These are phyloP conservation scores for Cerceris ruficornis DNA, from an alignment of 2,888 invertebrate genomes.

Conservation along the genomic window DNA sequence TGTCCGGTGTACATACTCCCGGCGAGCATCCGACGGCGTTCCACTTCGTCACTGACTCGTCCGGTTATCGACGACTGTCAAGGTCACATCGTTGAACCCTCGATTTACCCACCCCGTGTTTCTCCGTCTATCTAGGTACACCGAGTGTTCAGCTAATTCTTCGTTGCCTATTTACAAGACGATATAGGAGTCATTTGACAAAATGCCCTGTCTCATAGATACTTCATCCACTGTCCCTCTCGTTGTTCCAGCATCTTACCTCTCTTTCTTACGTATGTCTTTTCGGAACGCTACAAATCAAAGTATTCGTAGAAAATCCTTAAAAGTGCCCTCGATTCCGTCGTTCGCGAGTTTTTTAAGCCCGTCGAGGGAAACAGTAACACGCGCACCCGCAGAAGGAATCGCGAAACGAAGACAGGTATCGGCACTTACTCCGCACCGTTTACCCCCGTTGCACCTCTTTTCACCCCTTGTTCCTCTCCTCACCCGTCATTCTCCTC, in stretches of 20 bases:
- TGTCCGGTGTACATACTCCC: slow-evolving; percentile 9
- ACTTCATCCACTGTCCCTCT: no score
- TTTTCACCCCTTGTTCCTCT: slow-evolving; percentile 37
- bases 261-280: no score
- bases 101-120: slow-evolving; percentile 12
- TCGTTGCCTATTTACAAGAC: no score
- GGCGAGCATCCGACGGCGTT: slow-evolving; percentile 12
- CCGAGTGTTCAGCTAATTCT: no score
- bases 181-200: no score
- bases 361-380: neutral
- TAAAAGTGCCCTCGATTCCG: neutral
- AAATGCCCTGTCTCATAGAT: no score
- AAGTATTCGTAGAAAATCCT: neutral
- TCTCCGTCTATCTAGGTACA: neutral
- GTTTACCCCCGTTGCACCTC: slow-evolving; percentile 33
- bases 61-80: slow-evolving; percentile 44
- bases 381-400: slow-evolving; percentile 38
- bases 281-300: neutral
- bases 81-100: slow-evolving; percentile 37
- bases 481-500: slow-evolving; percentile 51
- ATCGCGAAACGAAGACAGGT: slow-evolving; percentile 54
- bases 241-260: no score
- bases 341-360: neutral
- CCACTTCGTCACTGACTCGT: slow-evolving; percentile 22
- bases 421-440: slow-evolving; percentile 50